Evolutionary conservation across 2,113 vertebrate genomes (phyloP), one percentile per base, ranked within the genome.

Genomic region (Triplophysa siluroides): DNA sequence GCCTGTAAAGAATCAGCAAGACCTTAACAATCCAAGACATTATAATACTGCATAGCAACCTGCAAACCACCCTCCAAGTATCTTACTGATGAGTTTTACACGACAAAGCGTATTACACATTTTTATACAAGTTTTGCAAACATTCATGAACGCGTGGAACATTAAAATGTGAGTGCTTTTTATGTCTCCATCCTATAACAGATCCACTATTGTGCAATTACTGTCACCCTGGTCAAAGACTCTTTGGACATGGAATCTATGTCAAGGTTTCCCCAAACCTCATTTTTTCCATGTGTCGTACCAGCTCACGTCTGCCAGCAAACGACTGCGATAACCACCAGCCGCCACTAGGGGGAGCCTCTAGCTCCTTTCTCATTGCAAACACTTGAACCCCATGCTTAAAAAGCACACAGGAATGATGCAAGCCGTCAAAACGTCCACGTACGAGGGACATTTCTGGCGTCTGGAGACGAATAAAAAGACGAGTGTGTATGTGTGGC

Each of bases 301-400:
- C 52, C 33, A 21, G 52, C 50, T 38, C 18, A 14, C 19, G 0
- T 58, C 69, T 58, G 50, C 69, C 69, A 72, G 52, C 11, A 12
- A 33, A 33, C 11, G 4, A 7, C 19, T 54, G n/a, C 9, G 3
- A 56, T 38, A 60, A 8, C 26, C 41, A 58, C 10, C 10, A 21
- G 73, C 83, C n/a, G 75, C 89, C 88, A 90, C 87, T 71, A 2
- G 88, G 68, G 83, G 84, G 87, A 62, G 85, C 86, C 63, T 54
- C 70, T 80, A 7, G 12, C 33, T 29, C 13, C 54, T 24, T 58
- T 18, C 19, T 19, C 71, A 24, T 61, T n/a, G 8, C 18, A 19
- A 14, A 16, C n/a, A 5, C 11, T 58, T 9, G 10, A 38, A 23
- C 12, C 16, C 14, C 10, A 70, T 67, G 6, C 33, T 38, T 38